These are phyloP conservation scores for Mesodorylaimus sp. DNA, from an alignment of 2,888 invertebrate genomes.

Conservation along the genomic window DNA sequence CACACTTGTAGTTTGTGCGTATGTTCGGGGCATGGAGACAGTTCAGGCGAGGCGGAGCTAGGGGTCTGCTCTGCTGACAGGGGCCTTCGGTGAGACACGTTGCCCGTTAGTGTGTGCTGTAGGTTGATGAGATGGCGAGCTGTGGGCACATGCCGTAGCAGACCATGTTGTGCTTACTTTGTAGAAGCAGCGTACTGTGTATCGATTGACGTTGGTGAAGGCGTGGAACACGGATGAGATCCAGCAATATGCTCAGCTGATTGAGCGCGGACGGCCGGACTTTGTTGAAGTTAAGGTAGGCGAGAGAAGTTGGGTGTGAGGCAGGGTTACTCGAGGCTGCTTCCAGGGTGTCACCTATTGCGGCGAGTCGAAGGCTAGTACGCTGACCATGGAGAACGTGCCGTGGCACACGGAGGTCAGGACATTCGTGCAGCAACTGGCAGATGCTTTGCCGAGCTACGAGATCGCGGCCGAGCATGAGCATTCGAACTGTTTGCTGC, in stretches of 20 bases:
- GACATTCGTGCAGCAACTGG: slow-evolving; percentile 30
- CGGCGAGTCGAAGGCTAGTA: slow-evolving; percentile 39
- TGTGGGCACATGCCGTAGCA: too few species aligned
- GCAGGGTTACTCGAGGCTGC: neutral
- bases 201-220: slow-evolving; percentile 42
- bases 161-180: slow-evolving; percentile 7
- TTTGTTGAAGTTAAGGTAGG: slow-evolving; percentile 43
- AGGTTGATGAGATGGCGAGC: too few species aligned
- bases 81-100: too few species aligned
- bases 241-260: slow-evolving; percentile 39
- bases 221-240: slow-evolving; percentile 42
- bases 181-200: slow-evolving; percentile 42
- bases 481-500: slow-evolving; percentile 42
- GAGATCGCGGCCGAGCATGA: slow-evolving; percentile 42
- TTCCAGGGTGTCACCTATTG: slow-evolving; percentile 41
- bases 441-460: slow-evolving; percentile 36
- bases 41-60: too few species aligned
- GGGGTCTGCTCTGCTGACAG: too few species aligned
- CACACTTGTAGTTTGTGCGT: too few species aligned
- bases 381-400: slow-evolving; percentile 42
- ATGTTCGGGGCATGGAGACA: too few species aligned
- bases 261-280: slow-evolving; percentile 40
- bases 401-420: slow-evolving; percentile 41
- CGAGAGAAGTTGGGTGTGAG: neutral
- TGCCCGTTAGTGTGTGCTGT: too few species aligned